A percentile compares a stretch with the other conserved stretches of the same genome.
Conservation (phyloP, 2,797 vertebrate species). For the Sphenodon punctatus region DNA sequence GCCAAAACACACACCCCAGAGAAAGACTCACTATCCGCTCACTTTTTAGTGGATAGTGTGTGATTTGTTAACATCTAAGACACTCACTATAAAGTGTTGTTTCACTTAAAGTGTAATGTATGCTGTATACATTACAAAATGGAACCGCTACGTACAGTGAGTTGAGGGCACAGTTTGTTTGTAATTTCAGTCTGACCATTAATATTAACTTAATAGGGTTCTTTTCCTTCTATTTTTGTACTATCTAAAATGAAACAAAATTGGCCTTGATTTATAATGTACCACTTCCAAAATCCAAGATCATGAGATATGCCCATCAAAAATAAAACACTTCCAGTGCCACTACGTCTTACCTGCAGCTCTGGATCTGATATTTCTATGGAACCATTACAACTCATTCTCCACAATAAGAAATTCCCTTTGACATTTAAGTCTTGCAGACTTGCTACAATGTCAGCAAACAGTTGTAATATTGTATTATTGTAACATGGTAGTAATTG, state of each 20-base stretch:
- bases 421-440: constrained; percentile 35
- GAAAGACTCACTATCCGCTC: too few relatives aligned
- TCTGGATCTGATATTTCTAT: neutral
- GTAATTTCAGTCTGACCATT: constrained; percentile 37
- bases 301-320: neutral
- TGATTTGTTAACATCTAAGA: too few relatives aligned
- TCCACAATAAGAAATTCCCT: constrained; percentile 3
- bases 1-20: too few relatives aligned
- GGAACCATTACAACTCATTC: constrained; percentile 7
- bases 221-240: constrained; percentile 38
- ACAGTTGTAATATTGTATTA: neutral
- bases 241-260: neutral
- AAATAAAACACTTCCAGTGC: constrained; percentile 18
- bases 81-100: too few relatives aligned
- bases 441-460: constrained; percentile 2
- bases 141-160: too few relatives aligned
- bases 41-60: too few relatives aligned
- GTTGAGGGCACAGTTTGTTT: constrained; percentile 7
- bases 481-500: neutral
- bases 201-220: constrained; percentile 20
- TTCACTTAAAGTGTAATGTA: too few relatives aligned
- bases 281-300: constrained; percentile 30
- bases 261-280: constrained; percentile 22
- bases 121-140: too few relatives aligned
- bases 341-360: neutral